Base-by-base conservation (phyloP, 2,888 invertebrate genomes). In the Theodoxus fluviatilis region DNA sequence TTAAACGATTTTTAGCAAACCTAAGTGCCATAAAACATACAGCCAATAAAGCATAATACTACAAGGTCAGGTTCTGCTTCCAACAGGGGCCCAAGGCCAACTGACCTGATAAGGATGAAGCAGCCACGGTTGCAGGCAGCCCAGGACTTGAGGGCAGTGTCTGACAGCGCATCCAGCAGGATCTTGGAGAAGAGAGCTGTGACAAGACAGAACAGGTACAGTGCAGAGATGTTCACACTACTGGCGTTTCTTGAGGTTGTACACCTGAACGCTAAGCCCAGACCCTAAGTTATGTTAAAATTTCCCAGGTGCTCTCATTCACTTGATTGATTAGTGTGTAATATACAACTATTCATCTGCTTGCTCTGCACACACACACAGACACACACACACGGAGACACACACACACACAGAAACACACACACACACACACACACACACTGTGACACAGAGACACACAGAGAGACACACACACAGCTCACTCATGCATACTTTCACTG, bases 91-190 rank as follows among this genome's bases (percentile, higher is more conserved):
- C 4, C 33, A 3, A 68, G 4, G 7, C 22, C 43, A 7, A 76
- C 81, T 76, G 75, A 83, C 83, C 77, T 78, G 57, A 82, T 73
- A n/a, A 87, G 74, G 3, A 85, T 79, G 74, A 87, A 87, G 73
- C 87, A 87, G 18, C 87, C 87, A 70, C 86, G 74, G 75, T 87
- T 87, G 74, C 84, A 86, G 3, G 83, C 81, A 9, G 84, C 81
- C 86, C 87, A 87, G 1, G 84, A 81, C 73, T 82, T 83, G 43
- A 87, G 72, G 1, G 80, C 75, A 18, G 83, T 84, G 52, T 80
- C 81, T 40, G 82, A 78, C n/a, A 86, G 73, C 37, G 76, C 77
- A 25, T 81, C 76, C 70, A 86, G 67, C 61, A 87, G 72, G 3
- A 86, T 79, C 18, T 77, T 74, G n/a, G 84, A 82, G 66, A 86